A percentile compares a stretch with the other conserved stretches of the same genome.
phyloP scores from a whole-genome alignment of 2,888 invertebrate genomes.

The Bombylius major region DNA sequence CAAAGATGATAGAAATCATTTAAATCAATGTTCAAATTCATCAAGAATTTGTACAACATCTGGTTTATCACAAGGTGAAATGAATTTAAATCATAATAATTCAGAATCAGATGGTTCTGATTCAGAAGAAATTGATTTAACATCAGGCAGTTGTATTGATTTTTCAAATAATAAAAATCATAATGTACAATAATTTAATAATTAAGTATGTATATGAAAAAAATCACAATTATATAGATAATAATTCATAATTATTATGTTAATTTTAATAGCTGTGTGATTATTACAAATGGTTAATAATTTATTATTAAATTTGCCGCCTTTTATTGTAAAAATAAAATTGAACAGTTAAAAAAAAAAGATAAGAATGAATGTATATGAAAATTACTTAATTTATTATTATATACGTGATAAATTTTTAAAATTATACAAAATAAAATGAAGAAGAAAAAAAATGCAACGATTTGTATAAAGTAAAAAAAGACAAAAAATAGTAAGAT shows the following conservation, averaged over 20 bases:
- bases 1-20: slow-evolving; percentile 20
- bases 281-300: not conserved
- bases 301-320: too few species aligned
- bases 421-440: too few species aligned
- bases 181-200: not conserved
- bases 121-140: slow-evolving; percentile 36
- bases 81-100: not conserved
- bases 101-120: slow-evolving; percentile 32
- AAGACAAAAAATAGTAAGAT: too few species aligned
- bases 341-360: too few species aligned
- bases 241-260: not conserved
- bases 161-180: slow-evolving; percentile 32
- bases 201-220: not conserved
- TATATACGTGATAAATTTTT: too few species aligned
- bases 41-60: not conserved
- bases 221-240: not conserved
- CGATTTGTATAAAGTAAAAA: too few species aligned
- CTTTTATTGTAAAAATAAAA: too few species aligned
- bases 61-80: not conserved
- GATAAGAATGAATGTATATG: too few species aligned
- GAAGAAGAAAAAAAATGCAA: too few species aligned
- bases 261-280: not conserved
- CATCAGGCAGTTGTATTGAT: slow-evolving; percentile 36
- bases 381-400: too few species aligned
- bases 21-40: slow-evolving; percentile 1